Evolutionary conservation across 2,797 vertebrate genomes (phyloP), one percentile per base, ranked within the genome.

Genomic region (Catharus ustulatus): DNA sequence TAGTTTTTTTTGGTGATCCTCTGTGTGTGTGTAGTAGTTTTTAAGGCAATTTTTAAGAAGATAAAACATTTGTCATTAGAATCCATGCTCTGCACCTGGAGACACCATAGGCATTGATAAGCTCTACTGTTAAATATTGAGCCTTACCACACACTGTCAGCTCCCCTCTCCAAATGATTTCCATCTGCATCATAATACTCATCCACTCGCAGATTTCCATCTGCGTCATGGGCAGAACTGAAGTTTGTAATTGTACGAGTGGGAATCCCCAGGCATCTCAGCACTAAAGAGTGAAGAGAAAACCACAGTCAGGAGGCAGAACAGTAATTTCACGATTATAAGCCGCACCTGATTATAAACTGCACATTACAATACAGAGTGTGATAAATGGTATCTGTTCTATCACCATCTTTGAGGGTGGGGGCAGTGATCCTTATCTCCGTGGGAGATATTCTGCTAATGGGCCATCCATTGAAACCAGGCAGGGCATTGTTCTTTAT

Each of bases 191-290:
- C 98, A 1, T 99, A 97, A 90, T 98, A 95, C 48, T 97, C 94
- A 72, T 99, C 99, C 64, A 99, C 76, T 2, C 97, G 97, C 77
- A 99, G 98, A 96, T 98, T 99, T 29, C 97, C 94, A 69, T 99
- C 97, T 1, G 98, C 98, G 79, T 99, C 99, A 0, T 99, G 99
- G 78, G 99, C 99, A 36, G 99, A 99, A 21, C 89, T 94, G 95
- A 98, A 99, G 97, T 99, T 99, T 62, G 99, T 99, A 94, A 99
- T 98, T 51, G 97, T 97, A 30, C 99, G 98, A 21, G 98, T 98
- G 45, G 99, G 99, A 93, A 99, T 98, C 38, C 99, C 99, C 75
- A 99, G 97, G 78, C 98, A 98, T 32, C 99, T 98, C 55, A 99
- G 97, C 69, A 98, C 99, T 98, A 63, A 46, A 80, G 80, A 46